These are phyloP conservation scores for Andinoacara biseriatus DNA, from an alignment of 2,113 vertebrate genomes.

Conservation along the genomic window DNA sequence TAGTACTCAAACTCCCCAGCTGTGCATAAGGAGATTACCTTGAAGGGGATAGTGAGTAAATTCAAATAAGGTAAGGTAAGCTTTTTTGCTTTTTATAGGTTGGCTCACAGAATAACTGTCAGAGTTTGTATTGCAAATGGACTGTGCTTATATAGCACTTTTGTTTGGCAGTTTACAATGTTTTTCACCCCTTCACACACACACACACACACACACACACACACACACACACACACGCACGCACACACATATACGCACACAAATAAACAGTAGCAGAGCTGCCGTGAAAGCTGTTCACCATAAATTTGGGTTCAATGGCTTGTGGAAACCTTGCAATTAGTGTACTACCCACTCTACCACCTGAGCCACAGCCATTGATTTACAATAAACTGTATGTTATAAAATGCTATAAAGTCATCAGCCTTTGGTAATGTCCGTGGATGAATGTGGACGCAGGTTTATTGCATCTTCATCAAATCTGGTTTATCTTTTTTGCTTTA, in stretches of 20 bases:
- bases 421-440: background rate
- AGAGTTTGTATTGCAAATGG: too few species aligned
- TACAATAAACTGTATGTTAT: background rate
- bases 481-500: background rate
- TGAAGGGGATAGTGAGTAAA: background rate
- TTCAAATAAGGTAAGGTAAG: background rate
- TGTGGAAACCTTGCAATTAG: background rate
- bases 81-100: background rate
- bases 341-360: background rate
- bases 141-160: too few species aligned
- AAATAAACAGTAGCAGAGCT: background rate
- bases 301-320: background rate
- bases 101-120: background rate
- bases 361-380: background rate
- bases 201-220: background rate
- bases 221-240: background rate
- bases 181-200: too few species aligned
- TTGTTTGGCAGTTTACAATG: too few species aligned
- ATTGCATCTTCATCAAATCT: background rate
- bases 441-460: background rate
- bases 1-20: background rate
- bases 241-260: background rate
- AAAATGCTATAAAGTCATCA: background rate
- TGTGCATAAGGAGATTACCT: background rate
- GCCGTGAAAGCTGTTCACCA: background rate